phyloP scores from a whole-genome alignment of 1,140 invertebrate species.

The Pentalonia nigronervosa region DNA sequence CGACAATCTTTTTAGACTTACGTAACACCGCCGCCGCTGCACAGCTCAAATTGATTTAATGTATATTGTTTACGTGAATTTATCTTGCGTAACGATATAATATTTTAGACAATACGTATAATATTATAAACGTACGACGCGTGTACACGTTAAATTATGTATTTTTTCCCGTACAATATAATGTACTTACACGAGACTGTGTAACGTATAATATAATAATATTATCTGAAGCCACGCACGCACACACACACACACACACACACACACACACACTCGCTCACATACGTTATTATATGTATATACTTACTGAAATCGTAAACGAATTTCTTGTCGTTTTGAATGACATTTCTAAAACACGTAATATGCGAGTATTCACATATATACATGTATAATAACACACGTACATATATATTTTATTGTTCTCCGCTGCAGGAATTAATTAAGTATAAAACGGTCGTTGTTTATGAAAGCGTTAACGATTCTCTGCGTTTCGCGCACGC shows the following conservation, averaged over 20 bases:
- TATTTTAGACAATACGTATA: not conserved
- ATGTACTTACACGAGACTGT: not conserved
- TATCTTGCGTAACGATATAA: not conserved
- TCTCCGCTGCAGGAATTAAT: slow-evolving; percentile 53
- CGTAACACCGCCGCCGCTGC: not conserved
- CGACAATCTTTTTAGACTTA: not conserved
- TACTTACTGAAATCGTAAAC: slow-evolving; percentile 35
- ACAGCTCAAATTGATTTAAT: slow-evolving; percentile 22
- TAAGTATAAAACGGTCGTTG: slow-evolving; percentile 58
- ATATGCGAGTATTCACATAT: not conserved
- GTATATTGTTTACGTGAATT: not conserved
- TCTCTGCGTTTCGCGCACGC: slow-evolving; percentile 37
- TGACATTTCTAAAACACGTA: slow-evolving; percentile 53
- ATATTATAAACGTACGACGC: not conserved
- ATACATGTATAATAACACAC: not conserved
- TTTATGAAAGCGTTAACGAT: slow-evolving; percentile 56
- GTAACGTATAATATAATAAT: not conserved
- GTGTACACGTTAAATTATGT: not conserved
- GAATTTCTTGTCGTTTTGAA: slow-evolving; percentile 38
- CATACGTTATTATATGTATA: not conserved
- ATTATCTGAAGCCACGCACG: slow-evolving; percentile 15
- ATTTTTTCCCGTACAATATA: not conserved
- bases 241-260: no score
- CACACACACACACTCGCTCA: no score
- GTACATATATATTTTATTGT: slow-evolving; percentile 46